Conservation (phyloP, 2,888 invertebrate genomes). For the Achlya flavicornis region DNA sequence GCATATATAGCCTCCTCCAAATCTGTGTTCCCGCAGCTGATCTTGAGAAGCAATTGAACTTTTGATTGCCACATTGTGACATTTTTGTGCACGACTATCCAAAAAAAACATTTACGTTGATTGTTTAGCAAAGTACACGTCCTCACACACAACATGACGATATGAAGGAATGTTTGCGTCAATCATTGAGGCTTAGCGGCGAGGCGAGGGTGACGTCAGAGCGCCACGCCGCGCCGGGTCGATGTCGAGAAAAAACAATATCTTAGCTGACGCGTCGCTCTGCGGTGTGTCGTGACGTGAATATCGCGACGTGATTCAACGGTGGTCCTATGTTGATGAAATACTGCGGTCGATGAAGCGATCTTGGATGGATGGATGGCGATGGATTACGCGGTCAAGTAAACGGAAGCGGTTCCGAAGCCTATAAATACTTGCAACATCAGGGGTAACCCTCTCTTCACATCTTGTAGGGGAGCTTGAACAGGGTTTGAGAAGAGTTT, state of each 20-base stretch:
- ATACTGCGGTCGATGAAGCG: not conserved
- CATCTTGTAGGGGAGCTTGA: too few relatives aligned
- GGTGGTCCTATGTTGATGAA: not conserved
- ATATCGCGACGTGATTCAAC: slow-evolving; percentile 3
- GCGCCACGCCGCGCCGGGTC: not conserved
- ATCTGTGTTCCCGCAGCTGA: too few relatives aligned
- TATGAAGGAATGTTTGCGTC: not conserved
- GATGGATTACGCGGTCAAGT: too few relatives aligned
- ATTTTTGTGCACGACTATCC: not conserved
- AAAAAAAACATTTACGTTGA: not conserved
- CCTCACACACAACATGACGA: not conserved
- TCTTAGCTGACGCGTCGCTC: not conserved
- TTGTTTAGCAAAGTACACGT: too few relatives aligned
- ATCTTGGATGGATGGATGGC: too few relatives aligned
- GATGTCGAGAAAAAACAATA: not conserved
- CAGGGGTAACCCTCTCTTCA: too few relatives aligned
- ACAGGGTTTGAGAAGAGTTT: too few relatives aligned
- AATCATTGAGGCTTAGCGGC: not conserved
- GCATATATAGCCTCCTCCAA: too few relatives aligned
- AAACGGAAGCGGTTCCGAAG: too few relatives aligned
- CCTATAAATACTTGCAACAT: too few relatives aligned
- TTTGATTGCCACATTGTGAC: not conserved
- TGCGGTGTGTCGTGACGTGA: not conserved
- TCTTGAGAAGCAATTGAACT: too few relatives aligned
- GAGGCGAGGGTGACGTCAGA: not conserved